phyloP scores from a whole-genome alignment of 2,888 invertebrate genomes.

The Ceriagrion tenellum region DNA sequence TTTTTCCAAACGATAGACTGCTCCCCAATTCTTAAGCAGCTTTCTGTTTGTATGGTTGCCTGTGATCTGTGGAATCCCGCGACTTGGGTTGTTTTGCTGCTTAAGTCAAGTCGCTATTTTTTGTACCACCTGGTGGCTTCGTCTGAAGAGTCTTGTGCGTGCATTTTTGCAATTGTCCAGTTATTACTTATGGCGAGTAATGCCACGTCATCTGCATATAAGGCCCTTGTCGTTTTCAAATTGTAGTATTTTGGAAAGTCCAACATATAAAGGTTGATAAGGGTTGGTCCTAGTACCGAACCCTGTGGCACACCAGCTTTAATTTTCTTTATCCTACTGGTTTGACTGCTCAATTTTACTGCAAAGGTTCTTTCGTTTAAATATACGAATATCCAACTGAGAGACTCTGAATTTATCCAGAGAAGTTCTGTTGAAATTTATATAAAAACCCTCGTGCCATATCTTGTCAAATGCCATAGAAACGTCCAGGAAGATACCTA shows the following conservation, averaged over 20 bases:
- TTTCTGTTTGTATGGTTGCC: neutral
- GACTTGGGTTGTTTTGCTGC: neutral
- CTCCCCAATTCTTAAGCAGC: neutral
- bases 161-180: neutral
- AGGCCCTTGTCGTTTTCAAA: neutral
- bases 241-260: neutral
- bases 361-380: neutral
- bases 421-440: neutral
- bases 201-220: too few relatives aligned
- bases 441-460: neutral
- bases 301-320: too few relatives aligned
- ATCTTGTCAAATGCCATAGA: neutral
- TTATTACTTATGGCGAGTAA: neutral
- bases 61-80: neutral
- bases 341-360: neutral
- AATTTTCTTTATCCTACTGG: too few relatives aligned
- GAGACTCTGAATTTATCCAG: neutral
- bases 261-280: neutral
- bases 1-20: neutral
- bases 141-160: neutral
- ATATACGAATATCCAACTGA: neutral
- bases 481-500: neutral
- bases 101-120: neutral
- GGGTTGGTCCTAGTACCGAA: neutral
- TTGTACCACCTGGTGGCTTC: neutral